phyloP scores from a whole-genome alignment of 2,797 vertebrate species.

The Kryptopterus vitreolus region DNA sequence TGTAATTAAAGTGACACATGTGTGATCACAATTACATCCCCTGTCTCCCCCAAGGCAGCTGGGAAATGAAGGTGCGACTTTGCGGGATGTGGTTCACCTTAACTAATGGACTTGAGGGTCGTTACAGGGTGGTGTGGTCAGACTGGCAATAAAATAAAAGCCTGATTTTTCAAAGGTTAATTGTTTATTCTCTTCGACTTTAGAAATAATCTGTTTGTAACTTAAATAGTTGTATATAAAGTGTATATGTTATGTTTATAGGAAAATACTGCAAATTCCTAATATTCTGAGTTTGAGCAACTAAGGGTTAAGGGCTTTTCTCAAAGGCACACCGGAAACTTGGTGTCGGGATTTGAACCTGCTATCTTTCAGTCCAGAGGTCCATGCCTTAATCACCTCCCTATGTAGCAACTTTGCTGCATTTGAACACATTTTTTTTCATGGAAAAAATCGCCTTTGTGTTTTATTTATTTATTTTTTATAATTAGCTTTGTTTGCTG shows the following conservation, averaged over 20 bases:
- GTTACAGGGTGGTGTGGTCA: background rate
- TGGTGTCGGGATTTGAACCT: no score
- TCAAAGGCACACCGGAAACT: no score
- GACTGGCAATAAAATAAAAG: background rate
- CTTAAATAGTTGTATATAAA: background rate
- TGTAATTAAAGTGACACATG: conserved; percentile 75
- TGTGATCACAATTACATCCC: conserved; percentile 63
- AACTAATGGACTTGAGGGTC: background rate
- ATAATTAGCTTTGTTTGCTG: no score
- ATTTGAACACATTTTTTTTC: no score
- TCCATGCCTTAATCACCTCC: no score
- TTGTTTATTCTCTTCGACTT: background rate
- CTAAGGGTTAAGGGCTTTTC: no score
- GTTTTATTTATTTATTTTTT: no score
- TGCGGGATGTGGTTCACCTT: background rate
- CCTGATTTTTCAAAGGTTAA: background rate
- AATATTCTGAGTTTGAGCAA: no score
- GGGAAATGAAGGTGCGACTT: conserved; percentile 4
- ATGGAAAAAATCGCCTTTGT: no score
- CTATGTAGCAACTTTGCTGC: no score
- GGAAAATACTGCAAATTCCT: background rate
- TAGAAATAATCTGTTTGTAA: background rate
- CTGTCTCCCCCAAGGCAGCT: background rate
- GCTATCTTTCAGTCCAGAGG: no score
- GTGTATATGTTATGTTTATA: background rate